phyloP scores from a whole-genome alignment of 2,888 invertebrate genomes.

The Congeria kusceri region DNA sequence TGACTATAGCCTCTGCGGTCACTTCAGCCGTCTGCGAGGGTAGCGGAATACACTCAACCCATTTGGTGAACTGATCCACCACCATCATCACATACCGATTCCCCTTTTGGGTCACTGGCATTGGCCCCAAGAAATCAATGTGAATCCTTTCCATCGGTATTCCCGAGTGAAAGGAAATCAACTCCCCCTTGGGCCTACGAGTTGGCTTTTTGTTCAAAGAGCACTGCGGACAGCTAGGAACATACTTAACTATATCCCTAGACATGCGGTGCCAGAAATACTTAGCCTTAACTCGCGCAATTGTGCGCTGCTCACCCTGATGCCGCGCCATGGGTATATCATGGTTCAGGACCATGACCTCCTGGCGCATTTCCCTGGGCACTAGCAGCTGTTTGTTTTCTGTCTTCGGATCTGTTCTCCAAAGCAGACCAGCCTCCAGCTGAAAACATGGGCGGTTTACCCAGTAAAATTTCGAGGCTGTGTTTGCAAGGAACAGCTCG shows the following conservation, averaged over 20 bases:
- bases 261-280: not conserved
- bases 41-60: conserved; percentile 23
- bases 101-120: not conserved
- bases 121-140: conserved; percentile 11
- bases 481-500: not conserved
- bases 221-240: not conserved
- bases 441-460: not conserved
- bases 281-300: not conserved
- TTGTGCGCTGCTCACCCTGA: not conserved
- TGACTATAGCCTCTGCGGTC: not conserved
- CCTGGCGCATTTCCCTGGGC: not conserved
- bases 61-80: conserved; percentile 25
- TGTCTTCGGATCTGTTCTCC: not conserved
- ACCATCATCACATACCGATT: conserved; percentile 17
- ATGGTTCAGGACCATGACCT: not conserved
- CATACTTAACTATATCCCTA: not conserved
- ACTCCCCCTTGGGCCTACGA: not conserved
- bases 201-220: not conserved
- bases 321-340: conserved; percentile 1
- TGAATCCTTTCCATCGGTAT: not conserved
- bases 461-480: not conserved
- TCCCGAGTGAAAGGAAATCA: not conserved
- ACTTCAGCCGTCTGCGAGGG: not conserved
- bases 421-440: not conserved
- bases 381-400: not conserved